Base-by-base conservation (phyloP, 2,888 invertebrate species). In the Mechanitis mazaeus region DNA sequence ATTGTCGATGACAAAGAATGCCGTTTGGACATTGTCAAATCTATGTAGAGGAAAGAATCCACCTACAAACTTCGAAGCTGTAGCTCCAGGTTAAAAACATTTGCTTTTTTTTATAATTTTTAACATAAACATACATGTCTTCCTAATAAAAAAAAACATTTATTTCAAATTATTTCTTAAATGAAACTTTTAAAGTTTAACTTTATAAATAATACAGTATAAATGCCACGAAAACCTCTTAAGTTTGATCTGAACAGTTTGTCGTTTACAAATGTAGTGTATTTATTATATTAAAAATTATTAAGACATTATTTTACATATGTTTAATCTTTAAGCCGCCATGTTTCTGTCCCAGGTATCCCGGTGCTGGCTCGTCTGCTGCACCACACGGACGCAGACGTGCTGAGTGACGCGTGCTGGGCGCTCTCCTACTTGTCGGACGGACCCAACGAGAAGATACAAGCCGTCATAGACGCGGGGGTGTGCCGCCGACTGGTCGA, bases 21-120 rank as follows among this genome's bases (percentile, higher is more conserved):
- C 97, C n/a, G 98, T 98, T 1, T 99, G 99, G 99, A 96, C 98
- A 54, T 90, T 99, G 65, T 98, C 98, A 54, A 99, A 99, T 90
- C 91, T 99, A 70, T 99, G 98, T 82, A 93, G 99, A 77, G 98
- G 99, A 60, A 99, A 99, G 91, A 97, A 95, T 87, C 99, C 99
- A 47, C 95, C 97, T 0, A 97, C 98, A 5, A 96, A 96, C 76
- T 98, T 98, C 79, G 87, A 93, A 63, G 94, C 95, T 85, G 96
- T 96, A 45, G 92, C 93, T 4, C 89, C 90, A 78, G 90, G 90
- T 79, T 72, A 77, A 75, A 4, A 9, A 5, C 33, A 50, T 28
- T 28, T 31, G 28, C 5, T 35, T 46, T 2, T 46, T n/a, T 47
- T 47, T 20, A 47, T 46, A n/a, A n/a, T n/a, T n/a, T n/a, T n/a